Evolutionary conservation across 2,113 vertebrate species (phyloP).

Genomic region (Barnardius zonarius): DNA sequence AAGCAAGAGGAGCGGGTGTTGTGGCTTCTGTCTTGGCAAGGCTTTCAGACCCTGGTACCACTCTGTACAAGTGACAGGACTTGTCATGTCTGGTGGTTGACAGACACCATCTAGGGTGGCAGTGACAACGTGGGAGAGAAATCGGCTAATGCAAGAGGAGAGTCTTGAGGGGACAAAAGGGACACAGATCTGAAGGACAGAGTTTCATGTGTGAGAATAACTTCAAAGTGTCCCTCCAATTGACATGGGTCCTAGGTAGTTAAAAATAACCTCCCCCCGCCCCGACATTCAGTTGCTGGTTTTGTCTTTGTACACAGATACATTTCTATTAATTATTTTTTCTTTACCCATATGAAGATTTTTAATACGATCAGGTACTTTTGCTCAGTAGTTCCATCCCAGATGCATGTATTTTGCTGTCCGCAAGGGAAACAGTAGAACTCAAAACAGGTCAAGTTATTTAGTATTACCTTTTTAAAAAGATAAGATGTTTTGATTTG

Average conservation of each 20-base stretch:
- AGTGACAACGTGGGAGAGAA: not conserved
- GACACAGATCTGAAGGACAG: not conserved
- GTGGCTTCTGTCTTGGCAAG: not conserved
- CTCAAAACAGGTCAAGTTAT: slow-evolving; percentile 4
- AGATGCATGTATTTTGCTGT: not conserved
- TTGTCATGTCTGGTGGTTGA: not conserved
- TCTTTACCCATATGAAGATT: not conserved
- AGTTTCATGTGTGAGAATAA: not conserved
- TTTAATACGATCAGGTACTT: not conserved
- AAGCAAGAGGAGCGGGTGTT: not conserved
- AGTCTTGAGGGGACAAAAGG: not conserved
- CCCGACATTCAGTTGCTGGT: not conserved
- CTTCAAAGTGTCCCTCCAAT: not conserved
- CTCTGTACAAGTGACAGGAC: not conserved
- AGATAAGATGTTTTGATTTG: not conserved
- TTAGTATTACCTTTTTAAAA: not conserved
- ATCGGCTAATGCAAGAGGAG: not conserved
- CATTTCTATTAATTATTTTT: not conserved
- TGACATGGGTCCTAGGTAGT: not conserved
- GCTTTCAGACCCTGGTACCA: not conserved
- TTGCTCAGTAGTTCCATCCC: not conserved
- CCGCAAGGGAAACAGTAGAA: not conserved
- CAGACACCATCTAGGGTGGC: not conserved
- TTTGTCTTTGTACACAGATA: not conserved
- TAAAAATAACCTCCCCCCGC: not conserved